These are phyloP conservation scores for Aeoliscus strigatus DNA, from an alignment of 2,797 vertebrate species.

Conservation along the genomic window DNA sequence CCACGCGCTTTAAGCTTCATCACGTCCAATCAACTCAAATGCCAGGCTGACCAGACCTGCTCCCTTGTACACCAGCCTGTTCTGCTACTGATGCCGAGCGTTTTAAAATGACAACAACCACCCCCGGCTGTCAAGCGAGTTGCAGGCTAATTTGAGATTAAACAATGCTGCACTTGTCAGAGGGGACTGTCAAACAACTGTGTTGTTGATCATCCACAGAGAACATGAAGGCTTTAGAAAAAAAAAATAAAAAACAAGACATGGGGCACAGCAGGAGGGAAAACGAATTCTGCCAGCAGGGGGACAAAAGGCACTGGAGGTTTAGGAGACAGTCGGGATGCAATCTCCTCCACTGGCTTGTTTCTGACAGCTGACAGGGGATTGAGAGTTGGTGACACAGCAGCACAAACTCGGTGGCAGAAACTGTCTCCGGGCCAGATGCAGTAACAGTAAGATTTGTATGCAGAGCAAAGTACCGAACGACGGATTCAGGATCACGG, in stretches of 20 bases:
- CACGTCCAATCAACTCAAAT: constrained; percentile 44
- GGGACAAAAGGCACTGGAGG: constrained; percentile 40
- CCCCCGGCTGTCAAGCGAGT: constrained; percentile 35
- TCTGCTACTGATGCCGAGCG: constrained; percentile 17
- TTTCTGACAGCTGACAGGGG: constrained; percentile 51
- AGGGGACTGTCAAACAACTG: constrained; percentile 48
- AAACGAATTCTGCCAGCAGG: constrained; percentile 30
- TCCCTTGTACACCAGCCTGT: constrained; percentile 13
- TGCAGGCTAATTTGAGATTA: constrained; percentile 53
- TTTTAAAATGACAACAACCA: constrained; percentile 36
- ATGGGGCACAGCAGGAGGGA: constrained; percentile 20
- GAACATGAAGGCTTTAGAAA: constrained; percentile 33
- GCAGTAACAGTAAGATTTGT: background rate
- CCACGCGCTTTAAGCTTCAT: constrained; percentile 40
- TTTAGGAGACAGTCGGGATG: constrained; percentile 51
- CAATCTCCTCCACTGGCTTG: constrained; percentile 35
- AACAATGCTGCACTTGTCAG: constrained; percentile 53
- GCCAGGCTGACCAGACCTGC: constrained; percentile 31
- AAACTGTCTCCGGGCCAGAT: background rate
- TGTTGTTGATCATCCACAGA: constrained; percentile 42
- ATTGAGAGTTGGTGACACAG: constrained; percentile 27
- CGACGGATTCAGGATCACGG: too few species aligned
- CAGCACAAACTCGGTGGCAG: constrained; percentile 3
- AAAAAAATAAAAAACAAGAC: constrained; percentile 10
- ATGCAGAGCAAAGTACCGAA: too few species aligned